Percentiles rank a stretch among this genome's conserved stretches.
Evolutionary conservation across 2,113 vertebrate genomes (phyloP).

Genomic region (Athene noctua): DNA sequence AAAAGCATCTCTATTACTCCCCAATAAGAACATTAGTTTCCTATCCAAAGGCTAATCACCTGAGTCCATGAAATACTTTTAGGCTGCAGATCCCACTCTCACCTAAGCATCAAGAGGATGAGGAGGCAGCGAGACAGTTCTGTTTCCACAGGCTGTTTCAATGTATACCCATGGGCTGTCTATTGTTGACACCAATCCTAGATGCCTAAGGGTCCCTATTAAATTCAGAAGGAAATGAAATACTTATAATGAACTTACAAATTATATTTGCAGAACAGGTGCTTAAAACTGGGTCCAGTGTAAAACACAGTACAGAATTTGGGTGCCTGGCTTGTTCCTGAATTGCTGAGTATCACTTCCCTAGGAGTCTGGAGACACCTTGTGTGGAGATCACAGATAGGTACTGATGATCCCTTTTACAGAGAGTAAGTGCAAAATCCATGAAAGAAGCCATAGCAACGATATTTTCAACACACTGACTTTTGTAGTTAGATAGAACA

Average conservation of each 20-base stretch:
- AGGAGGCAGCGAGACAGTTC: not conserved
- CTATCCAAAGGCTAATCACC: not conserved
- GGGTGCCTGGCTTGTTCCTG: not conserved
- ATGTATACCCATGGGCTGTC: not conserved
- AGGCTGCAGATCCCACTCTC: not conserved
- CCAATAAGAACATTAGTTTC: not conserved
- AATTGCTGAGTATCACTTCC: not conserved
- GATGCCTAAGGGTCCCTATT: not conserved
- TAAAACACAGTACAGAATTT: not conserved
- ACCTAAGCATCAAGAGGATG: not conserved
- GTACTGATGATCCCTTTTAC: not conserved
- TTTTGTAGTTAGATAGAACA: not conserved
- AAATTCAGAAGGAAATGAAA: not conserved
- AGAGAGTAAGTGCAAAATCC: not conserved
- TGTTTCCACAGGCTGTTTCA: not conserved
- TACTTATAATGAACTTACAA: not conserved
- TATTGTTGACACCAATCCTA: not conserved
- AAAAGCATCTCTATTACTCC: not conserved
- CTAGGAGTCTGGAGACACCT: slow-evolving; percentile 3
- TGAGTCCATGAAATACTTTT: not conserved
- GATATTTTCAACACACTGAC: not conserved
- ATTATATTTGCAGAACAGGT: not conserved
- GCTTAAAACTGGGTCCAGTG: not conserved
- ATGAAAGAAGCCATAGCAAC: not conserved
- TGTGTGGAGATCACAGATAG: not conserved